A percentile compares a stretch with the other conserved stretches of the same genome.
These are phyloP conservation scores for Gymnopithys bicolor DNA, from an alignment of 2,797 vertebrate genomes.

Conservation along the genomic window DNA sequence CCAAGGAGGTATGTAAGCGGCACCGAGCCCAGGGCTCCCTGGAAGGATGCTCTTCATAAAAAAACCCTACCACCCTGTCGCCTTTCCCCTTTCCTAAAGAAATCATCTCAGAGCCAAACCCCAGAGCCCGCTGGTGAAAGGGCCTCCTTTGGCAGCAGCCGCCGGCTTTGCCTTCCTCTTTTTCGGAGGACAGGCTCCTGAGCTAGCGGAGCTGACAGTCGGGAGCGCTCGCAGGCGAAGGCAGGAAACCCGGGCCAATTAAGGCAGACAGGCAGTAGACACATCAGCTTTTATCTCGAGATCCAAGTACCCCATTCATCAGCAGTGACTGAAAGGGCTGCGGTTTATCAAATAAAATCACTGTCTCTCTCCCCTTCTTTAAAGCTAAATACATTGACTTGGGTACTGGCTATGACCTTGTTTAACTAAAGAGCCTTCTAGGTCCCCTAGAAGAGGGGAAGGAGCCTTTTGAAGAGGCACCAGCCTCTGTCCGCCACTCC, in stretches of 20 bases:
- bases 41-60: background rate
- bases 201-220: background rate
- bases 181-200: background rate
- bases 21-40: background rate
- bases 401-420: slow-evolving; percentile 38
- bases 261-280: slow-evolving; percentile 51
- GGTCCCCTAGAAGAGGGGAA: background rate
- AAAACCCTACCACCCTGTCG: background rate
- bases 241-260: slow-evolving; percentile 37
- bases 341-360: slow-evolving; percentile 53
- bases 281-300: slow-evolving; percentile 44
- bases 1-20: background rate
- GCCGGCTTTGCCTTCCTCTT: background rate
- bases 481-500: slow-evolving; percentile 15
- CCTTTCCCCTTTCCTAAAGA: background rate
- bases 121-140: background rate
- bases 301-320: slow-evolving; percentile 45
- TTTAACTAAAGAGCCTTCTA: slow-evolving; percentile 42
- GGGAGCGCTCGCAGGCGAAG: background rate
- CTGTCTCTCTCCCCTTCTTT: slow-evolving; percentile 25
- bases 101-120: background rate
- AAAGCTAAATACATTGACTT: slow-evolving; percentile 1
- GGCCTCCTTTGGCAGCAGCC: background rate
- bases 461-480: background rate
- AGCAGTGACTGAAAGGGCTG: background rate